A percentile compares a stretch with the other conserved stretches of the same genome.
Conservation (phyloP, 64 coral and sea anemone species). For the Montipora foliosa region DNA sequence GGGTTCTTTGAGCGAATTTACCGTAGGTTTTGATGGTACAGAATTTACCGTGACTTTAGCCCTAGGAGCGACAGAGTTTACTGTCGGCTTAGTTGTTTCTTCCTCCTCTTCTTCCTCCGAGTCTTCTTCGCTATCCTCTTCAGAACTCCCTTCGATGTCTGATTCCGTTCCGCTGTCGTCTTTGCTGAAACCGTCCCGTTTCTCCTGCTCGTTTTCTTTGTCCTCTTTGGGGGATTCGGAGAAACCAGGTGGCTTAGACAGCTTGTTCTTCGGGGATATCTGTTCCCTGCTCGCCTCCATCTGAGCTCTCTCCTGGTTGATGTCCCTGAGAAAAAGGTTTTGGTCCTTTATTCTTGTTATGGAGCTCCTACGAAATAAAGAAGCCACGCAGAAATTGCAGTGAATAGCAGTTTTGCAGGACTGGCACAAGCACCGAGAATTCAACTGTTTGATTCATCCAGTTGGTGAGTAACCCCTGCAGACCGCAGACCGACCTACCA, state of each 20-base stretch:
- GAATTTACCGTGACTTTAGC: conserved; percentile 19
- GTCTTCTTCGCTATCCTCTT: conserved; percentile 39
- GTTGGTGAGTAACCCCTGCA: not conserved
- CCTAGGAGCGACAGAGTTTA: conserved; percentile 29
- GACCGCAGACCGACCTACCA: not conserved
- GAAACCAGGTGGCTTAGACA: conserved; percentile 40
- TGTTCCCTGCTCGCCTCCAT: conserved; percentile 57
- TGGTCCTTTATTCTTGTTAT: conserved; percentile 87
- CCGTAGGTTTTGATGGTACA: conserved; percentile 16
- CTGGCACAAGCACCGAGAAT: conserved; percentile 38
- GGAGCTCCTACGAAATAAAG: conserved; percentile 73
- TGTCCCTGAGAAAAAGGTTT: conserved; percentile 84
- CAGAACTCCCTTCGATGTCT: conserved; percentile 45
- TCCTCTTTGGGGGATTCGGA: conserved; percentile 64
- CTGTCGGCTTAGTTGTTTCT: not conserved
- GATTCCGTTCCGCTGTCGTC: conserved; percentile 62
- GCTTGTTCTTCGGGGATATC: conserved; percentile 14
- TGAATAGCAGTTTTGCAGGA: conserved; percentile 61
- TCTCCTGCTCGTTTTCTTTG: conserved; percentile 67
- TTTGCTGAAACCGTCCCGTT: conserved; percentile 13
- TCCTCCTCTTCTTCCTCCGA: conserved; percentile 44
- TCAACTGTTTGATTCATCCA: not conserved
- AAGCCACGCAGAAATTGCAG: conserved; percentile 52
- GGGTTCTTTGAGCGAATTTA: conserved; percentile 39
- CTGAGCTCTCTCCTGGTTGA: conserved; percentile 65